A percentile compares a stretch with the other conserved stretches of the same genome.
phyloP scores from a whole-genome alignment of 2,113 vertebrate genomes.

The Spheniscus mendiculus region DNA sequence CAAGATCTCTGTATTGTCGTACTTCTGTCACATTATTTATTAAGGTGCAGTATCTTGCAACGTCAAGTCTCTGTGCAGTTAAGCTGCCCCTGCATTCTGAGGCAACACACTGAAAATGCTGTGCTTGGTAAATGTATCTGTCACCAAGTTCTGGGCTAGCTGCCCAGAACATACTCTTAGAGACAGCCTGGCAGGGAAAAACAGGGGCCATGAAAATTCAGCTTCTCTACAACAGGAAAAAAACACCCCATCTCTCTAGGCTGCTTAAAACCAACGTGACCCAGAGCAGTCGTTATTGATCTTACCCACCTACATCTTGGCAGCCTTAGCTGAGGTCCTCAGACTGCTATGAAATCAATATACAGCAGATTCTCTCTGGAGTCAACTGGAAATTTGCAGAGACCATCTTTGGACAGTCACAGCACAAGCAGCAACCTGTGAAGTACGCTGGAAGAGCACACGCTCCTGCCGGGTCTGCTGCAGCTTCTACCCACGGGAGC shows the following conservation, averaged over 20 bases:
- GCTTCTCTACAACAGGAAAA: neutral
- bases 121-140: neutral
- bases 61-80: neutral
- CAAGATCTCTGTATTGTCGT: fast-evolving
- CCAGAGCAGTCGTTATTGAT: fast-evolving
- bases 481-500: neutral
- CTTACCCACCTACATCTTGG: neutral
- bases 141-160: neutral
- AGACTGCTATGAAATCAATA: neutral
- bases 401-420: too few relatives aligned
- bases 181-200: neutral
- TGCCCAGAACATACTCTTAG: neutral
- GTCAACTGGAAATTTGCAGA: too few relatives aligned
- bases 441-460: neutral
- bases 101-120: neutral
- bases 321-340: neutral
- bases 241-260: neutral
- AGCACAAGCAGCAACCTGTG: neutral
- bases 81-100: neutral
- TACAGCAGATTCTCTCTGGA: neutral
- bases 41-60: neutral
- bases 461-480: fast-evolving
- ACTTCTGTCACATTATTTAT: neutral
- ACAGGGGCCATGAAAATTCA: neutral
- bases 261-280: neutral